Conservation (phyloP, 1,140 invertebrate species). For the Drosophila parabipectinata region DNA sequence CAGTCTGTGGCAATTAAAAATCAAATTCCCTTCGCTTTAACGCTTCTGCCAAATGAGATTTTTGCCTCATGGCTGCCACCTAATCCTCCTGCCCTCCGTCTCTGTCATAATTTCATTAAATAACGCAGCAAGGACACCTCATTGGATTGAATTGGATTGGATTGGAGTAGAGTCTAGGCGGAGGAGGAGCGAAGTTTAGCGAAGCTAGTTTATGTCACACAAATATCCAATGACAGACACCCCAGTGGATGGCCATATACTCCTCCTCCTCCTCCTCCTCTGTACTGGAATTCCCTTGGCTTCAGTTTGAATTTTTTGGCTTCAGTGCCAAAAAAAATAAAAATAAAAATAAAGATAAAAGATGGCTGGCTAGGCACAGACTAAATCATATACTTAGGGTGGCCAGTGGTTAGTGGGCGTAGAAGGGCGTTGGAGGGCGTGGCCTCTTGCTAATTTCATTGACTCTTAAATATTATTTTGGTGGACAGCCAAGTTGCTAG, state of each 20-base stretch:
- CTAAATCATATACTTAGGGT: constrained; percentile 49
- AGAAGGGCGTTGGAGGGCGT: constrained; percentile 26
- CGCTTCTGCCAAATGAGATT: constrained; percentile 70
- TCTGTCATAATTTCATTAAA: constrained; percentile 77
- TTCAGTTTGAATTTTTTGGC: constrained; percentile 77
- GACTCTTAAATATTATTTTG: constrained; percentile 52
- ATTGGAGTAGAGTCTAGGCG: not conserved
- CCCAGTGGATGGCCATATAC: constrained; percentile 13
- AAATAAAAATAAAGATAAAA: constrained; percentile 8
- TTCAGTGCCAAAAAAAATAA: constrained; percentile 65
- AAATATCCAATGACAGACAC: constrained; percentile 74
- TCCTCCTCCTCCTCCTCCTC: not conserved
- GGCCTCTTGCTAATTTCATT: constrained; percentile 75
- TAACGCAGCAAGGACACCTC: constrained; percentile 50
- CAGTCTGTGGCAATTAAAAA: constrained; percentile 74
- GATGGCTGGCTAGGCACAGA: constrained; percentile 19
- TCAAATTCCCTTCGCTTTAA: constrained; percentile 69
- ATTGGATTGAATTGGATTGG: constrained; percentile 31
- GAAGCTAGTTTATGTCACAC: constrained; percentile 77
- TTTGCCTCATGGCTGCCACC: constrained; percentile 15
- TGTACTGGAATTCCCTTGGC: constrained; percentile 68
- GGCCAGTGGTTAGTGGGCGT: constrained; percentile 26
- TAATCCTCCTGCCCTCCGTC: not conserved
- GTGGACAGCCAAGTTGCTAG: constrained; percentile 54
- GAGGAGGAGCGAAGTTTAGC: constrained; percentile 3